Base-by-base conservation (phyloP, 2,888 invertebrate genomes). In the Andrena praecox region DNA sequence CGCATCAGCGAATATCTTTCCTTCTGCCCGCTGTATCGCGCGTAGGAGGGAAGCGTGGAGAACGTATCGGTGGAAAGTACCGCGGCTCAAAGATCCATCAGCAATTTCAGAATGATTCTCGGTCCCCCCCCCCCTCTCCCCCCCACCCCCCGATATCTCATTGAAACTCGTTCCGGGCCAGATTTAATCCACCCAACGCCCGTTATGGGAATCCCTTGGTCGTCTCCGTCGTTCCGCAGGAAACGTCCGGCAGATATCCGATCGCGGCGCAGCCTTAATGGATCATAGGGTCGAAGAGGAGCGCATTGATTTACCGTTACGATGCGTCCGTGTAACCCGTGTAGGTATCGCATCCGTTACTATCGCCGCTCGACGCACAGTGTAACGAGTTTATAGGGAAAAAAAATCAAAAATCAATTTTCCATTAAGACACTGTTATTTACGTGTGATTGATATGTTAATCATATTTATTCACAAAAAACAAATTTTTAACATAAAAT, bases 251-350 rank as follows among this genome's bases (percentile, higher is more conserved):
- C 54, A 24, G 54, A 48, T 56, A 73, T 52, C 48, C 48, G 62
- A 50, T 75, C 67, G 56, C 27, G 64, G 60, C 6, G 56, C 63
- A 69, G 54, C 27, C 66, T 83, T 72, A 83, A 85, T 75, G 62
- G 72, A 72, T 79, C 68, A 74, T 64, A 62, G 68, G 82, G 48
- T 86, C 69, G 62, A 56, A 63, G 68, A 77, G 64, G 62, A 74
- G 35, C 66, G 70, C 74, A 67, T 75, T 64, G 68, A 77, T 75
- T 66, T 72, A 77, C 72, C 67, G 76, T 84, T 83, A 80, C 59
- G 31, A 10, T 62, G 33, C 20, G 20, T 27, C 29, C 33, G 50
- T 54, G 68, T 33, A 69, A 68, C 73, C 10, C 62, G 52, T 48
- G 20, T 71, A 42, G 20, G 20, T 20, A n/a, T 35, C 29, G n/a